Percentiles rank a stretch among this genome's conserved stretches.
Evolutionary conservation across 1,140 invertebrate genomes (phyloP).

Genomic region (Cataglyphis hispanica): DNA sequence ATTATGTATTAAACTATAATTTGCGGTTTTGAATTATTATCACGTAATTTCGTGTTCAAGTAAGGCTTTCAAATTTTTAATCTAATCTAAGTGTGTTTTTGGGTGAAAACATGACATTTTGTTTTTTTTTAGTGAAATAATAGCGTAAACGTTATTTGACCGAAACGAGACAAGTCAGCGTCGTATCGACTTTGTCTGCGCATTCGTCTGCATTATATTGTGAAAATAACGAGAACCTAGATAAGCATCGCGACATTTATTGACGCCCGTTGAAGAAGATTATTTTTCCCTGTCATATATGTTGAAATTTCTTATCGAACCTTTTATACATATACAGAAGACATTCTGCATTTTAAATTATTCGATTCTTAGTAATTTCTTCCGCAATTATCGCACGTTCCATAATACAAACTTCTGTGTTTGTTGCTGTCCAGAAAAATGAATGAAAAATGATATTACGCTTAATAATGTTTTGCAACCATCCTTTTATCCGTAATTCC

Average conservation of each 20-base stretch:
- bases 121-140: conserved; percentile 16
- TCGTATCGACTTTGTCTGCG: neutral
- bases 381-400: neutral
- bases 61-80: neutral
- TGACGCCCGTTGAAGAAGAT: neutral
- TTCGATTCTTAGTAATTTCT: neutral
- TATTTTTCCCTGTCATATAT: conserved; percentile 6
- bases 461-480: neutral
- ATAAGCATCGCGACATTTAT: conserved; percentile 63
- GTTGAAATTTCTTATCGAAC: conserved; percentile 25
- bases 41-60: neutral
- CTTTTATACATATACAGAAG: neutral
- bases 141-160: conserved; percentile 37
- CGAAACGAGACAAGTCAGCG: conserved; percentile 28
- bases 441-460: conserved; percentile 1
- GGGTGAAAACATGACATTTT: conserved; percentile 15
- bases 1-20: too few species aligned
- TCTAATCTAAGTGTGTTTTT: conserved; percentile 30
- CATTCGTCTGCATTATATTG: neutral
- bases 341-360: neutral
- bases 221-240: conserved; percentile 69
- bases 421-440: neutral
- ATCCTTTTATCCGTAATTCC: neutral
- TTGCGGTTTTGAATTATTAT: too few species aligned
- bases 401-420: neutral